Conservation (phyloP, 2,113 vertebrate genomes). For the Tiliqua scincoides region DNA sequence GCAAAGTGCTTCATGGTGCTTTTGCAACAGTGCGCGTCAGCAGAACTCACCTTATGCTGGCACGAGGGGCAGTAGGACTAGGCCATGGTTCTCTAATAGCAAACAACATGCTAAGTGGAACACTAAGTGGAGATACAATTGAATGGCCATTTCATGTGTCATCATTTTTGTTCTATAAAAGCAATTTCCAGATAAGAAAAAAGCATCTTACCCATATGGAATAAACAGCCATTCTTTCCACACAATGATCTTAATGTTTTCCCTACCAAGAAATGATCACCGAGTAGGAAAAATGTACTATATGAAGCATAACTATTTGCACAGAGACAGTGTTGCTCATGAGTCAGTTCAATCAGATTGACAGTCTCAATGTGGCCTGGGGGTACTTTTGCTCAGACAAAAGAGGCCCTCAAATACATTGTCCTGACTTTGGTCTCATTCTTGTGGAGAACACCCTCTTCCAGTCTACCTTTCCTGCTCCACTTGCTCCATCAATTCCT, state of each 20-base stretch:
- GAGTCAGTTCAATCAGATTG: not conserved
- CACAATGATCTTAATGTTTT: not conserved
- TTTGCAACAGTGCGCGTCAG: too few relatives aligned
- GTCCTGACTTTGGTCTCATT: not conserved
- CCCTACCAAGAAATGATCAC: not conserved
- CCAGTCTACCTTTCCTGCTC: not conserved
- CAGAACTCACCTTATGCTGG: too few relatives aligned
- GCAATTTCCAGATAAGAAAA: not conserved
- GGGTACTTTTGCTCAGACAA: not conserved
- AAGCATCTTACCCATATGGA: not conserved
- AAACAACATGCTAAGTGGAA: too few relatives aligned
- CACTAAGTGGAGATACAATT: not conserved
- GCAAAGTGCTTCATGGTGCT: too few relatives aligned
- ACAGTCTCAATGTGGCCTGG: not conserved
- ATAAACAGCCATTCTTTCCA: not conserved
- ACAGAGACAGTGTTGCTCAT: not conserved
- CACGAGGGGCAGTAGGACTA: too few relatives aligned
- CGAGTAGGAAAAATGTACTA: not conserved
- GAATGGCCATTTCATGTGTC: not conserved
- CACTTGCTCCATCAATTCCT: not conserved
- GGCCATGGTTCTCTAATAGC: too few relatives aligned
- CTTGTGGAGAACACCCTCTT: not conserved
- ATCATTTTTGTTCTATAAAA: not conserved
- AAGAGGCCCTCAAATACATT: not conserved
- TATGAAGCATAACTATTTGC: not conserved